Evolutionary conservation across 1,140 invertebrate species (phyloP), one percentile per base, ranked within the genome.

Genomic region (Temnothorax curvispinosus): DNA sequence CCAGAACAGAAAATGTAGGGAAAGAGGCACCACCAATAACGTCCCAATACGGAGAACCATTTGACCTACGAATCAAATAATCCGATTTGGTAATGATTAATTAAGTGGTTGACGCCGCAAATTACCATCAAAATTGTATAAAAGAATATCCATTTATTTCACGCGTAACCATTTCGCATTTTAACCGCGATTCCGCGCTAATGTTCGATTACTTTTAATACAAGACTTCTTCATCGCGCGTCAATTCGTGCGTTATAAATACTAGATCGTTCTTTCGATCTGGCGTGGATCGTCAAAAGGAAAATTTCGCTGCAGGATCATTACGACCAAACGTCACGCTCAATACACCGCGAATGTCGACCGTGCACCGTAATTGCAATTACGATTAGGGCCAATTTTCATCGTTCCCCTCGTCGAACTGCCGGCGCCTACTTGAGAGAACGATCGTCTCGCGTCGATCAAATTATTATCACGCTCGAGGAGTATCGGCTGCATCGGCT

Each of bases 271-370:
- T 77, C 56, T 77, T 84, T 72, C 21, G 86, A 77, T 88, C 67
- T 50, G 15, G 50, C 52, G 32, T 38, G 71, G 38, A 77, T 85
- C 54, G 41, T 50, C 54, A 69, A 62, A 54, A 69, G n/a, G 35
- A 87, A 90, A 85, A 90, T 86, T 90, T 90, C 64, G 81, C 82
- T 38, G 80, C 77, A 52, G 60, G 56, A 35, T 84, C 41, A 44
- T 78, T 78, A 60, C 64, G 78, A 35, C 11, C 54, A 81, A 88
- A 88, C 86, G 89, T 84, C 89, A 35, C 82, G 89, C 64, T 74
- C 74, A 89, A 77, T 89, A 88, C 64, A 35, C 65, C 35, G 64
- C 65, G 62, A 87, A 82, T 82, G 77, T 88, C 89, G 74, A 90
- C 69, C 41, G 60, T 60, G 38, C 35, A 9, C 9, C 32, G 32